These are phyloP conservation scores for Gari tellinella DNA, from an alignment of 2,888 invertebrate genomes.

Conservation along the genomic window DNA sequence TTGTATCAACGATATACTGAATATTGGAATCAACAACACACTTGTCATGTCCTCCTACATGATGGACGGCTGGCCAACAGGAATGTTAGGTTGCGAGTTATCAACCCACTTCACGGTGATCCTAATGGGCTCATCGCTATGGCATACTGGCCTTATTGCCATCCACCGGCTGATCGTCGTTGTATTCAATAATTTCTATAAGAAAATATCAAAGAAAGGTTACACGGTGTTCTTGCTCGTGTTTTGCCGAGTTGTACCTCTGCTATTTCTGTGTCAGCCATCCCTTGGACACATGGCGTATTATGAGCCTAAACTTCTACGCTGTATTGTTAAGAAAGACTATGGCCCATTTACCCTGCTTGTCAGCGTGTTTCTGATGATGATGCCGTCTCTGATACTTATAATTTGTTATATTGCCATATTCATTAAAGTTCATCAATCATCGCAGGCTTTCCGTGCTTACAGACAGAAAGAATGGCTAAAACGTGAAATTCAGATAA, in stretches of 20 bases:
- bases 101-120: constrained; percentile 81
- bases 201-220: constrained; percentile 80
- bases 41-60: constrained; percentile 81
- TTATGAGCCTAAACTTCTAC: constrained; percentile 79
- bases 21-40: constrained; percentile 78
- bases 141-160: constrained; percentile 83
- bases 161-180: constrained; percentile 82
- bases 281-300: constrained; percentile 79
- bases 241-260: constrained; percentile 79
- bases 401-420: constrained; percentile 82
- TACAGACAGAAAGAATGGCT: constrained; percentile 77
- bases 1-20: constrained; percentile 82
- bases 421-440: constrained; percentile 80
- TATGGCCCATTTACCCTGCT: constrained; percentile 79
- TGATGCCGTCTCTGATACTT: constrained; percentile 82
- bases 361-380: constrained; percentile 79
- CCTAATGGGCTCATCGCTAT: constrained; percentile 81
- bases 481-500: constrained; percentile 82
- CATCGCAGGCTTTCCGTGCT: constrained; percentile 76
- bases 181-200: constrained; percentile 80
- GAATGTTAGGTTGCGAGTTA: constrained; percentile 78
- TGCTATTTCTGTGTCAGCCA: constrained; percentile 78
- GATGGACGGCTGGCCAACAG: constrained; percentile 77
- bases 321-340: constrained; percentile 79
- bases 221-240: constrained; percentile 81